Evolutionary conservation across 2,888 invertebrate species (phyloP).

Genomic region (Aphodius sticticus): DNA sequence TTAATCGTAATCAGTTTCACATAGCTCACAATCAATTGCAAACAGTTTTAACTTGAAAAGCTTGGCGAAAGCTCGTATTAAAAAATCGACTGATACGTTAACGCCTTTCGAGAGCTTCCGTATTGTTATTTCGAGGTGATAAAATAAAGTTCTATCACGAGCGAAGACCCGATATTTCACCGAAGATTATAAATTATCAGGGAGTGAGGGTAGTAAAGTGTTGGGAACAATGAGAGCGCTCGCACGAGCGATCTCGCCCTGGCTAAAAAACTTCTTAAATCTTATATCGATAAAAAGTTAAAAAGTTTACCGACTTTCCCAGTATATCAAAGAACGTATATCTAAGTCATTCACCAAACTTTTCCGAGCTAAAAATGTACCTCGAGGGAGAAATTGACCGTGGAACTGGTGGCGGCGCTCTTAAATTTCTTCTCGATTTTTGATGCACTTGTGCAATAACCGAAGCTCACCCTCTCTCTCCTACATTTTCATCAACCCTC

Average conservation of each 20-base stretch:
- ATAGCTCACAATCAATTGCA: no score
- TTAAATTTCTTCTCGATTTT: not conserved
- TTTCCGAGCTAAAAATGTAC: constrained; percentile 4
- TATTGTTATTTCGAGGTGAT: not conserved
- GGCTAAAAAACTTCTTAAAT: not conserved
- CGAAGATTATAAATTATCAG: not conserved
- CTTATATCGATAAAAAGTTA: constrained; percentile 4
- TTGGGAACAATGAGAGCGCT: not conserved
- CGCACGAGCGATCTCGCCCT: not conserved
- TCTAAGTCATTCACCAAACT: not conserved
- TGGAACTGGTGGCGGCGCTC: not conserved
- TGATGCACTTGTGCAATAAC: not conserved
- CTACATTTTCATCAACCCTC: not conserved
- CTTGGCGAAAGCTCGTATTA: not conserved
- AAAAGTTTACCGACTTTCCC: not conserved
- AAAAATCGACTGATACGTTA: not conserved
- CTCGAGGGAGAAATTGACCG: not conserved
- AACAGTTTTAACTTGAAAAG: no score
- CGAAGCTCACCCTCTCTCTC: not conserved
- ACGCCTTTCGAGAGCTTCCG: not conserved
- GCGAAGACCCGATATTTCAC: not conserved
- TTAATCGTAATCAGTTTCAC: no score
- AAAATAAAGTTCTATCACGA: not conserved
- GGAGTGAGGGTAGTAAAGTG: not conserved
- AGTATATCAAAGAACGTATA: not conserved